Conservation (phyloP, 2,797 vertebrate species). For the Sebastes taczanowskii region DNA sequence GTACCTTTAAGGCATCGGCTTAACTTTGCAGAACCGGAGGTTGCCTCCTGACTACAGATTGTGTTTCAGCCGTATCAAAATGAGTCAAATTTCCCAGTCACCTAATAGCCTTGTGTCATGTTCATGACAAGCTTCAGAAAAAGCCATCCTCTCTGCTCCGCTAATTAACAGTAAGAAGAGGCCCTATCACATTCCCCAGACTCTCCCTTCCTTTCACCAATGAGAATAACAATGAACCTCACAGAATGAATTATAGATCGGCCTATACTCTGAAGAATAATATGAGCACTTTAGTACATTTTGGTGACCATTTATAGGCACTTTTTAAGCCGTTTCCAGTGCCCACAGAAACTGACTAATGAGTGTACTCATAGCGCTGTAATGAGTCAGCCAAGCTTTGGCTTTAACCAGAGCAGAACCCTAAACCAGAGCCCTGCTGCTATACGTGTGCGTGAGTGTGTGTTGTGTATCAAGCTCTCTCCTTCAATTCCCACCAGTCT, state of each 20-base stretch:
- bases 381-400: constrained; percentile 53
- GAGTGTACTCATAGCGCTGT: constrained; percentile 33
- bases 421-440: constrained; percentile 23
- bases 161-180: constrained; percentile 72
- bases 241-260: constrained; percentile 75
- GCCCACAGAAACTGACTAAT: constrained; percentile 58
- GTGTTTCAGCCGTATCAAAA: constrained; percentile 11
- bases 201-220: constrained; percentile 55
- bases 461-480: constrained; percentile 7
- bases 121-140: constrained; percentile 46
- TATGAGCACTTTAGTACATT: constrained; percentile 56
- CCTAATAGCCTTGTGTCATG: constrained; percentile 62
- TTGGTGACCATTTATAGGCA: constrained; percentile 50
- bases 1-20: not conserved
- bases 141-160: constrained; percentile 25
- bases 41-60: not conserved
- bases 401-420: constrained; percentile 32
- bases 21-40: not conserved
- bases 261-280: constrained; percentile 57
- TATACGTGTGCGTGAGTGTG: not conserved
- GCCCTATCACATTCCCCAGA: constrained; percentile 58
- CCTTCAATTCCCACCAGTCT: constrained; percentile 25
- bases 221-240: constrained; percentile 74
- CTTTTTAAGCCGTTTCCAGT: constrained; percentile 50
- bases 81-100: constrained; percentile 45